Evolutionary conservation across 1,140 invertebrate species (phyloP).

Genomic region (Andricus grossulariae): DNA sequence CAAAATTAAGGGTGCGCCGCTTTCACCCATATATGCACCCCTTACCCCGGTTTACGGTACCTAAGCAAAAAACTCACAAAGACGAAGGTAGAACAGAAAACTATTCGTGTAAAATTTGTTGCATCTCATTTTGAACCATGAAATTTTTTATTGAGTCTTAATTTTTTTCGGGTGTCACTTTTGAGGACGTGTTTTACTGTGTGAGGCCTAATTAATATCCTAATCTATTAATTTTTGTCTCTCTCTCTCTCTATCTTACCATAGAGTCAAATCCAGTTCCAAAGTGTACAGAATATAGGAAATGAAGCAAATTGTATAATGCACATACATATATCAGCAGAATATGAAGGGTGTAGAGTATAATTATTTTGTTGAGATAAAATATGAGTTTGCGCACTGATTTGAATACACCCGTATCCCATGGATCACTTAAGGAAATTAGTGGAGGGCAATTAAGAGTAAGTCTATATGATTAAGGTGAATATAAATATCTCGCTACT

Average conservation of each 20-base stretch:
- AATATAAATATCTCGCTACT: conserved; percentile 18
- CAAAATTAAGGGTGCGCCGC: no score
- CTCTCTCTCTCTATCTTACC: neutral
- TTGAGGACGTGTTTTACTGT: no score
- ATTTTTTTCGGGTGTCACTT: no score
- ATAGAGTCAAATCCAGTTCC: conserved; percentile 8
- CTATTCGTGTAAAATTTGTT: no score
- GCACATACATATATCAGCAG: neutral
- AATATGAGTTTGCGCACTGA: conserved; percentile 23
- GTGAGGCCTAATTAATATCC: neutral
- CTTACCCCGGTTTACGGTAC: no score
- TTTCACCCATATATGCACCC: no score
- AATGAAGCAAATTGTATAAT: neutral
- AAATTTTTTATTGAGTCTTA: no score
- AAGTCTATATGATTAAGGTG: conserved; percentile 13
- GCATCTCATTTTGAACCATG: no score
- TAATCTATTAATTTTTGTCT: neutral
- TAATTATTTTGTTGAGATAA: conserved; percentile 22
- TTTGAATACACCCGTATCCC: conserved; percentile 11
- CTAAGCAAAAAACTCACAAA: no score
- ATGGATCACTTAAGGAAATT: conserved; percentile 25
- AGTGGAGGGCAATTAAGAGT: conserved; percentile 19
- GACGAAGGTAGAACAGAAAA: no score
- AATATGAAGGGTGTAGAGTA: neutral
- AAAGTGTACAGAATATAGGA: neutral